These are phyloP conservation scores for Anodontia alba DNA, from an alignment of 2,888 invertebrate species.

Conservation along the genomic window DNA sequence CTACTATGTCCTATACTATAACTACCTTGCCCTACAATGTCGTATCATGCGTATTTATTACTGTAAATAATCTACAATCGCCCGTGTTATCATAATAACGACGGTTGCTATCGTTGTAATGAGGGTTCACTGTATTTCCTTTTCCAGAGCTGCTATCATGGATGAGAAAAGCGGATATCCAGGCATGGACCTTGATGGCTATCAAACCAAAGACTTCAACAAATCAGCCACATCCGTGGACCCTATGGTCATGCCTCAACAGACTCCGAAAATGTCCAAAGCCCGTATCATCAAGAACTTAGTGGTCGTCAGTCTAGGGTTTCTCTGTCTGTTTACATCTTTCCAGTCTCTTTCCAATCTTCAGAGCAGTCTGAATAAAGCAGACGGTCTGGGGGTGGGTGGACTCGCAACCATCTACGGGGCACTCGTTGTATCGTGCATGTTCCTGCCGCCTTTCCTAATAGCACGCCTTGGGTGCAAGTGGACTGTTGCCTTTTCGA, in stretches of 20 bases:
- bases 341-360: conserved; percentile 98
- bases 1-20: no score
- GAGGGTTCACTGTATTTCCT: no score
- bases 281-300: conserved; percentile 94
- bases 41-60: no score
- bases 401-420: conserved; percentile 96
- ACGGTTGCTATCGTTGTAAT: no score
- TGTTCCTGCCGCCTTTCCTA: conserved; percentile 89
- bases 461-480: conserved; percentile 92
- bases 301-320: conserved; percentile 94
- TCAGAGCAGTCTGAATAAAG: conserved; percentile 95
- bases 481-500: conserved; percentile 89
- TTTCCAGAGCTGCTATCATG: not conserved
- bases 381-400: conserved; percentile 95
- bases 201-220: not conserved
- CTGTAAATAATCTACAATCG: no score
- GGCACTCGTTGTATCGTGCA: conserved; percentile 96
- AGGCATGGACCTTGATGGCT: not conserved
- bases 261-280: conserved; percentile 59
- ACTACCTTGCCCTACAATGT: no score
- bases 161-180: not conserved
- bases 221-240: not conserved
- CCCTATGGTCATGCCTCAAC: no score
- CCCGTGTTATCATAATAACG: no score
- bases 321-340: conserved; percentile 97